Evolutionary conservation across 2,888 invertebrate genomes (phyloP).

Genomic region (Mylabris sibirica): DNA sequence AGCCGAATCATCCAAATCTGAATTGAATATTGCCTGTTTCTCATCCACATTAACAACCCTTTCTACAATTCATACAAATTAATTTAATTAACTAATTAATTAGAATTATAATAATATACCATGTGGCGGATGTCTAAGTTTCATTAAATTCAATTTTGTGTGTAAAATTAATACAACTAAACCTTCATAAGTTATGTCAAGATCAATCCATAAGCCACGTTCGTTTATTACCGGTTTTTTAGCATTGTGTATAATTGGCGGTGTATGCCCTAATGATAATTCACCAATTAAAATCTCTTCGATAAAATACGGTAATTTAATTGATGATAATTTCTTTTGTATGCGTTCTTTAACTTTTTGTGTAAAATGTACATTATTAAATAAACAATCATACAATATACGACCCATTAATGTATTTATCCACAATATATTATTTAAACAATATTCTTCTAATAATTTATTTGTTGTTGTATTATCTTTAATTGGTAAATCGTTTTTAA

Average conservation of each 20-base stretch:
- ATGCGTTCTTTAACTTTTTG: slow-evolving; percentile 77
- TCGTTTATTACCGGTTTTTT: slow-evolving; percentile 76
- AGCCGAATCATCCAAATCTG: slow-evolving; percentile 80
- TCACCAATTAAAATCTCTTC: slow-evolving; percentile 81
- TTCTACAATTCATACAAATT: slow-evolving; percentile 34
- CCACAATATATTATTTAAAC: slow-evolving; percentile 68
- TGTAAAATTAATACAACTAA: slow-evolving; percentile 82
- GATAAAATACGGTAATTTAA: slow-evolving; percentile 89
- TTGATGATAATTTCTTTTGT: slow-evolving; percentile 84
- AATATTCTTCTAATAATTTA: neutral
- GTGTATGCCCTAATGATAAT: slow-evolving; percentile 74
- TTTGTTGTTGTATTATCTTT: neutral
- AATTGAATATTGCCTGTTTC: slow-evolving; percentile 72
- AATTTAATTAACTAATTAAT: neutral
- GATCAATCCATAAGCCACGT: slow-evolving; percentile 88
- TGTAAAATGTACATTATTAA: slow-evolving; percentile 75
- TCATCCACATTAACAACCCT: slow-evolving; percentile 39
- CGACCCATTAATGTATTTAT: slow-evolving; percentile 81
- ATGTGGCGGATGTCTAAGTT: slow-evolving; percentile 62
- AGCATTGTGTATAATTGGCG: slow-evolving; percentile 72
- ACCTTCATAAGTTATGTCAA: slow-evolving; percentile 82
- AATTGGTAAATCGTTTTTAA: neutral
- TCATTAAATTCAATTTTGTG: slow-evolving; percentile 86
- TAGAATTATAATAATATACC: neutral
- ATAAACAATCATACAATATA: slow-evolving; percentile 82